Evolutionary conservation across 2,888 invertebrate species (phyloP).

Genomic region (Tridacna gigas): DNA sequence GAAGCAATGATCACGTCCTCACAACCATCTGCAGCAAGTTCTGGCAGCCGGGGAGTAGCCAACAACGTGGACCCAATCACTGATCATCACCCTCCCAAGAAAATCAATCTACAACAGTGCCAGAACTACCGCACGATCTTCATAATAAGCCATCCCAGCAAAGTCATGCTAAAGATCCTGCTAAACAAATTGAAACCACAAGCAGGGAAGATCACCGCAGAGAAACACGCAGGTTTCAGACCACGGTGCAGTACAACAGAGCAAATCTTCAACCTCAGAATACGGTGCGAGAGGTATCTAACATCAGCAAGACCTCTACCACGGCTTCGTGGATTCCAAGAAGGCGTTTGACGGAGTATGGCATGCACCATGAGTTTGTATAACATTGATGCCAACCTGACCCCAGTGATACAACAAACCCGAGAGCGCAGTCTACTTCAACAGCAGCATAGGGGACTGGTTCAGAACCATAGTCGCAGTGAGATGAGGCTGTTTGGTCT

Average conservation of each 20-base stretch:
- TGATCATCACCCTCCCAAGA: background rate
- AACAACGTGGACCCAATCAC: no score
- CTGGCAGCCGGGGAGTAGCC: background rate
- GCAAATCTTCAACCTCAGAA: no score
- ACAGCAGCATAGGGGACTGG: background rate
- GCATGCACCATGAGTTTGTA: background rate
- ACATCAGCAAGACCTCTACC: background rate
- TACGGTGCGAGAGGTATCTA: background rate
- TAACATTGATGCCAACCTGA: background rate
- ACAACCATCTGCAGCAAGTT: background rate
- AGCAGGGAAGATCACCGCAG: background rate
- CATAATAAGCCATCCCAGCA: background rate
- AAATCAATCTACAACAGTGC: background rate
- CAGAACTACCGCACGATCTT: background rate
- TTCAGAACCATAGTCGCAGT: background rate
- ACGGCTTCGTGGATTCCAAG: background rate
- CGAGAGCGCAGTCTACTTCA: background rate
- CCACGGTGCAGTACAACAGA: background rate
- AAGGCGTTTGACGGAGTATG: background rate
- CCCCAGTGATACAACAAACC: background rate
- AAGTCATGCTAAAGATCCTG: background rate
- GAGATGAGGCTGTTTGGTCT: background rate
- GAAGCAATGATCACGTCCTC: background rate
- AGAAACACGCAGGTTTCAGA: background rate
- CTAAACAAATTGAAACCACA: background rate